Evolutionary conservation across 2,113 vertebrate genomes (phyloP), one percentile per base, ranked within the genome.

Genomic region (Bungarus multicinctus): DNA sequence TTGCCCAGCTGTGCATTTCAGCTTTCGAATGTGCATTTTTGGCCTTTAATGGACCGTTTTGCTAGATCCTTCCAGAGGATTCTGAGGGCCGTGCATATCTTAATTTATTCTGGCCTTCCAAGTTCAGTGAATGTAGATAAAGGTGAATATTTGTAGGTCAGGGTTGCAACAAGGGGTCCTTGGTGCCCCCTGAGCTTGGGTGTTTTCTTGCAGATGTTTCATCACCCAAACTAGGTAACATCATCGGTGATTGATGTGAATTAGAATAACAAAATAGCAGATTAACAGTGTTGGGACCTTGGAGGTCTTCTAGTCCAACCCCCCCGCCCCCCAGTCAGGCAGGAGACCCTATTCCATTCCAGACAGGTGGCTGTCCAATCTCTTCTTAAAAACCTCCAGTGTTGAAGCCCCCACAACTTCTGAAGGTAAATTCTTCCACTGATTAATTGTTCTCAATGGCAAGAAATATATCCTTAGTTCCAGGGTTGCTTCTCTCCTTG

Each of bases 21-120:
- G 57, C 23, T 22, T 12, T 54, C 54, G 5, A 54, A 54, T 0
- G 54, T 89, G 58, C 6, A 25, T 60, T 60, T 87, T 89, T 95
- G 96, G 87, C 60, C 96, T 92, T 97, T 96, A 22, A 96, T 85
- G 95, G 94, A 97, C 95, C 64, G 7, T 30, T 86, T 96, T 86
- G 50, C n/a, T 3, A 30, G 91, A 81, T 81, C 16, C 69, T 39
- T 39, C n/a, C 69, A 6, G 1, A 20, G 16, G n/a, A 74, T 34
- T 34, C 69, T 74, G n/a, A 74, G 5, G 16, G n/a, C 5, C n/a
- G 2, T 74, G n/a, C 64, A 3, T 69, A 69, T 20, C 16, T 74
- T 74, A 18, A 20, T 7, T 74, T 74, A n/a, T 34, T 18, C 64
- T 74, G 69, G 16, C 5, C n/a, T 74, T 74, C 2, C n/a, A 34